phyloP scores from a whole-genome alignment of 2,888 invertebrate species.

The Tenthredo scrophulariae region DNA sequence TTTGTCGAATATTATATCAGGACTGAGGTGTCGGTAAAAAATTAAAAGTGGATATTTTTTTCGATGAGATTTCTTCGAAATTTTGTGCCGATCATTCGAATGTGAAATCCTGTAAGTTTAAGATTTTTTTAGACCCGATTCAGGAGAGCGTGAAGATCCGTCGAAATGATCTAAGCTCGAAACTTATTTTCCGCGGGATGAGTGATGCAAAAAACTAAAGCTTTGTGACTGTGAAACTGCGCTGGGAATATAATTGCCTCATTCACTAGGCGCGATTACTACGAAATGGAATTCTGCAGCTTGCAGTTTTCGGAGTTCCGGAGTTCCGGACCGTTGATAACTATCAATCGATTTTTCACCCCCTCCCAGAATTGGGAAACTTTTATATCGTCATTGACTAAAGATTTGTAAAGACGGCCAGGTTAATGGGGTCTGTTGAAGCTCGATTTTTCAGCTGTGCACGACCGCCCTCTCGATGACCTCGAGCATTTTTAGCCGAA shows the following conservation, averaged over 20 bases:
- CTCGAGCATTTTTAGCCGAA: too few relatives aligned
- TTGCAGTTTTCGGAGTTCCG: not conserved
- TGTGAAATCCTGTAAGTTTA: not conserved
- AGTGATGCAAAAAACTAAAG: not conserved
- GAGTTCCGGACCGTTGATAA: conserved; percentile 35
- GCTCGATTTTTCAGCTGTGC: too few relatives aligned
- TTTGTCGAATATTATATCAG: too few relatives aligned
- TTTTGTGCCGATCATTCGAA: too few relatives aligned
- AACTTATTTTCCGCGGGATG: not conserved
- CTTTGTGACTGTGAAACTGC: not conserved
- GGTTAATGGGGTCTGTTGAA: too few relatives aligned
- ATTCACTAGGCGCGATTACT: not conserved
- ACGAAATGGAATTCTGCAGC: not conserved
- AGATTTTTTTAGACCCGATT: not conserved
- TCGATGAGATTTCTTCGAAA: too few relatives aligned
- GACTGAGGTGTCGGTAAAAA: too few relatives aligned
- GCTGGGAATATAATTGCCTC: not conserved
- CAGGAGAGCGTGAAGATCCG: too few relatives aligned
- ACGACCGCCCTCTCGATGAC: too few relatives aligned
- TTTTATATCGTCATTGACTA: conserved; percentile 17
- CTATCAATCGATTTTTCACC: conserved; percentile 44
- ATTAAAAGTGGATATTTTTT: too few relatives aligned
- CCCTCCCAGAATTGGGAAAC: not conserved
- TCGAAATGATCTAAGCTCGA: not conserved
- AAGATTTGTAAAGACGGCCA: too few relatives aligned